Evolutionary conservation across 2,797 vertebrate species (phyloP).

Genomic region (Lepidocolaptes lacrymiger): DNA sequence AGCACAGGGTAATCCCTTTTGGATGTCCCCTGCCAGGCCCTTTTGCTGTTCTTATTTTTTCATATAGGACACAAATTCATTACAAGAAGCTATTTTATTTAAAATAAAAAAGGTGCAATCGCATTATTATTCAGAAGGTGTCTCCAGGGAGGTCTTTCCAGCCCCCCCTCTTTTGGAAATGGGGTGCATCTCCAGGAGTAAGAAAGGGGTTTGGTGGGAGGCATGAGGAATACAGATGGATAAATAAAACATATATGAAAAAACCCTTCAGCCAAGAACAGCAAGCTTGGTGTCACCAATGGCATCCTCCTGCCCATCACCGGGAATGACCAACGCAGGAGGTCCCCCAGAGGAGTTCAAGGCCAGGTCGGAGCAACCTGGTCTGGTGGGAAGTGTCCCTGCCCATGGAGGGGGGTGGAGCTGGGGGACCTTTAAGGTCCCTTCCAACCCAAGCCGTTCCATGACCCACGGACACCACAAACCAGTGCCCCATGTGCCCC

Average conservation of each 20-base stretch:
- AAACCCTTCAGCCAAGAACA: rapidly evolving
- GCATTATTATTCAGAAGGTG: not conserved
- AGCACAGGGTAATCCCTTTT: not conserved
- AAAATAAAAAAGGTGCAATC: too few relatives aligned
- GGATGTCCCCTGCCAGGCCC: too few relatives aligned
- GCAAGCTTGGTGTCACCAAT: rapidly evolving
- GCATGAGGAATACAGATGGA: not conserved
- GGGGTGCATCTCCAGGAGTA: not conserved
- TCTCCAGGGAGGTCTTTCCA: not conserved
- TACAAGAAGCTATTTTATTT: not conserved
- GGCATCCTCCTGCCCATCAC: not conserved
- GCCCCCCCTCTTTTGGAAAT: rapidly evolving
- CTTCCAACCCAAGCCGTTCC: not conserved
- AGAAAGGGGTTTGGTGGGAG: not conserved
- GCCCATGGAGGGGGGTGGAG: rapidly evolving
- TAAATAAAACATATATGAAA: not conserved
- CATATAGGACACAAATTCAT: not conserved
- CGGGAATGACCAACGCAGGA: rapidly evolving
- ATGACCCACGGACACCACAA: not conserved
- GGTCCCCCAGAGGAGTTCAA: rapidly evolving
- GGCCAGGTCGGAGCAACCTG: rapidly evolving
- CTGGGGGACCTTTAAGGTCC: not conserved
- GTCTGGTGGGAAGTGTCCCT: rapidly evolving
- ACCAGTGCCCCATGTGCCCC: too few relatives aligned
- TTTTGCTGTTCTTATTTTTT: not conserved